Percentiles rank a stretch among this genome's conserved stretches.
phyloP scores from a whole-genome alignment of 53 echinoderm and acorn worm genomes.

The Holothuria leucospilota region DNA sequence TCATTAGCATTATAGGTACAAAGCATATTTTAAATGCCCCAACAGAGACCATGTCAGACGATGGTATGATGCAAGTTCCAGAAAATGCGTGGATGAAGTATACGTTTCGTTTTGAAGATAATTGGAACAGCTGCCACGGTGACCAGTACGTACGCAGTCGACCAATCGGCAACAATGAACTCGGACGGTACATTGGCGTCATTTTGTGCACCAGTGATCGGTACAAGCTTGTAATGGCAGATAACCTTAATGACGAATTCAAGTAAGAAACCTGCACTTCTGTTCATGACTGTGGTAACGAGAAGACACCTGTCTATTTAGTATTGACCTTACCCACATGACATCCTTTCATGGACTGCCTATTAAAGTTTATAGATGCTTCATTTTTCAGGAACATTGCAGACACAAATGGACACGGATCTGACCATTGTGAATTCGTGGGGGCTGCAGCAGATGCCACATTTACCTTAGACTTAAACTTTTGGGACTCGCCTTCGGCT shows the following conservation, averaged over 20 bases:
- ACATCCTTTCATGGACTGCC: too few species aligned
- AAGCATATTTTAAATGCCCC: too few species aligned
- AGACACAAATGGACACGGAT: slow-evolving; percentile 62
- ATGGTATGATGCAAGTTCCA: neutral
- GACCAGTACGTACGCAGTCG: slow-evolving; percentile 63
- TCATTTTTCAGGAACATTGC: slow-evolving; percentile 57
- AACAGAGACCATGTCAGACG: too few species aligned
- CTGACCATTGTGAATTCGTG: slow-evolving; percentile 79
- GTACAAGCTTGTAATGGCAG: slow-evolving; percentile 77
- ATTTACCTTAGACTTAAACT: slow-evolving; percentile 15
- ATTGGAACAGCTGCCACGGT: slow-evolving; percentile 69
- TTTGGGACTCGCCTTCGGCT: slow-evolving; percentile 33
- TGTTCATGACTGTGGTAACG: too few species aligned
- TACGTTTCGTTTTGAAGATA: slow-evolving; percentile 61
- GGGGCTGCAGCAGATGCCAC: slow-evolving; percentile 23
- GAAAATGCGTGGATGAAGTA: slow-evolving; percentile 52
- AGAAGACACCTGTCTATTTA: too few species aligned
- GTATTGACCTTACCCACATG: too few species aligned
- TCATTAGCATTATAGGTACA: too few species aligned
- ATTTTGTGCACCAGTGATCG: slow-evolving; percentile 61
- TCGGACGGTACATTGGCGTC: slow-evolving; percentile 71
- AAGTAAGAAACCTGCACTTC: too few species aligned
- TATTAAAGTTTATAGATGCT: too few species aligned
- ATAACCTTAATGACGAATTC: slow-evolving; percentile 29
- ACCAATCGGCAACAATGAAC: neutral